phyloP scores from a whole-genome alignment of 1,140 invertebrate species.

The Aporrectodea caliginosa region DNA sequence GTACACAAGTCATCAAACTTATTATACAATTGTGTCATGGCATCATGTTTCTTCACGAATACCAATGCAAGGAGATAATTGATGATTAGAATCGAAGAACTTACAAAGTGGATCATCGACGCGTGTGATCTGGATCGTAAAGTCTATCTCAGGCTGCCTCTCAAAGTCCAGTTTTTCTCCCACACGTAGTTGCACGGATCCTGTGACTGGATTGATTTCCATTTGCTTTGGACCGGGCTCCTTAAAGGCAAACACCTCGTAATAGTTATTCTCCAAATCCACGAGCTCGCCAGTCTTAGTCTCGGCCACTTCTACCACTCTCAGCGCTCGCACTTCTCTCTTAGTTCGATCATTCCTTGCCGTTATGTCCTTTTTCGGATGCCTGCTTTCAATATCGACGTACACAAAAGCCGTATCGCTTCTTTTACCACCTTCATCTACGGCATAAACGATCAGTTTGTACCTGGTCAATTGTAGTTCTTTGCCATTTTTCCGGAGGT shows the following conservation, averaged over 20 bases:
- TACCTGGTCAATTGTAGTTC: background rate
- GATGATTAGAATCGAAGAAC: too few species aligned
- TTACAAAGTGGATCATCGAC: conserved; percentile 21
- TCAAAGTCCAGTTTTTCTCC: conserved; percentile 27
- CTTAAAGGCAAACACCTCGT: conserved; percentile 22
- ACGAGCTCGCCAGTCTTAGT: background rate
- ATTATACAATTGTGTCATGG: too few species aligned
- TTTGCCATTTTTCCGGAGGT: background rate
- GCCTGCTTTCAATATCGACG: background rate
- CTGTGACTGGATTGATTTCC: conserved; percentile 19
- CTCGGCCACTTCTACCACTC: background rate
- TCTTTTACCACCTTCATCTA: background rate
- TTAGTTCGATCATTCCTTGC: background rate
- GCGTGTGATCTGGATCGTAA: conserved; percentile 17
- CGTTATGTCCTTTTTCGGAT: background rate
- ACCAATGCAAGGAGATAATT: too few species aligned
- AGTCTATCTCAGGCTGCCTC: conserved; percentile 17
- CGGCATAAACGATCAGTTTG: background rate
- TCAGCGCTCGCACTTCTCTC: background rate
- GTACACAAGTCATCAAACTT: too few species aligned
- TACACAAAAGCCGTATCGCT: background rate
- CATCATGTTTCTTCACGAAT: too few species aligned
- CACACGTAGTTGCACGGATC: conserved; percentile 14
- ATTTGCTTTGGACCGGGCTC: conserved; percentile 17
- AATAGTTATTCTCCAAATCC: background rate